phyloP scores from a whole-genome alignment of 2,888 invertebrate species.

The Habroteleia sp. region DNA sequence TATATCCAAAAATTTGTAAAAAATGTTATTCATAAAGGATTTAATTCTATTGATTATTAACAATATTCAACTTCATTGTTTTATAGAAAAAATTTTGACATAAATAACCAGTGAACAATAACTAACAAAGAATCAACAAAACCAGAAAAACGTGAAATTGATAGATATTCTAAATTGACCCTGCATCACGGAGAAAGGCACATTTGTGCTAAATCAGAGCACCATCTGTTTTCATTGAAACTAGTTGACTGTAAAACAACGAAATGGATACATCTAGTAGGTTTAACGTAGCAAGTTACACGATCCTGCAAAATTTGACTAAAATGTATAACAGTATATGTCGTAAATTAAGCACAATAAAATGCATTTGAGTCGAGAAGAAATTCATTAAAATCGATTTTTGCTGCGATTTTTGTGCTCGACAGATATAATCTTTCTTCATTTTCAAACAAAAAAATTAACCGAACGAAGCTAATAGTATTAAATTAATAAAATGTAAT shows the following conservation, averaged over 20 bases:
- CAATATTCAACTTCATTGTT: neutral
- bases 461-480: slow-evolving; percentile 15
- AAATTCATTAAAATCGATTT: slow-evolving; percentile 57
- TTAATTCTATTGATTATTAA: neutral
- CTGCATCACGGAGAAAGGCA: slow-evolving; percentile 27
- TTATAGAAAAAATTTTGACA: neutral
- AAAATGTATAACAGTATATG: slow-evolving; percentile 38
- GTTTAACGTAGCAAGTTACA: slow-evolving; percentile 55
- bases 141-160: slow-evolving; percentile 30
- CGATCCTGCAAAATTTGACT: slow-evolving; percentile 50
- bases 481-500: slow-evolving; percentile 7
- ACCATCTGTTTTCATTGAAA: slow-evolving; percentile 62
- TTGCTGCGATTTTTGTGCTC: slow-evolving; percentile 21
- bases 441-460: slow-evolving; percentile 23
- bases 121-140: slow-evolving; percentile 19
- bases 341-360: slow-evolving; percentile 54
- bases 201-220: slow-evolving; percentile 53
- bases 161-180: slow-evolving; percentile 56
- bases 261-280: slow-evolving; percentile 56
- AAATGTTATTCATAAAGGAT: neutral
- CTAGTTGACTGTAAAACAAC: slow-evolving; percentile 61
- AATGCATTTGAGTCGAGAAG: slow-evolving; percentile 29
- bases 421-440: slow-evolving; percentile 39
- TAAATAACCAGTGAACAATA: slow-evolving; percentile 15
- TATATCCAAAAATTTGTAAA: too few species aligned